A percentile compares a stretch with the other conserved stretches of the same genome.
These are phyloP conservation scores for Tenthredo mesomela DNA, from an alignment of 2,888 invertebrate genomes.

Conservation along the genomic window DNA sequence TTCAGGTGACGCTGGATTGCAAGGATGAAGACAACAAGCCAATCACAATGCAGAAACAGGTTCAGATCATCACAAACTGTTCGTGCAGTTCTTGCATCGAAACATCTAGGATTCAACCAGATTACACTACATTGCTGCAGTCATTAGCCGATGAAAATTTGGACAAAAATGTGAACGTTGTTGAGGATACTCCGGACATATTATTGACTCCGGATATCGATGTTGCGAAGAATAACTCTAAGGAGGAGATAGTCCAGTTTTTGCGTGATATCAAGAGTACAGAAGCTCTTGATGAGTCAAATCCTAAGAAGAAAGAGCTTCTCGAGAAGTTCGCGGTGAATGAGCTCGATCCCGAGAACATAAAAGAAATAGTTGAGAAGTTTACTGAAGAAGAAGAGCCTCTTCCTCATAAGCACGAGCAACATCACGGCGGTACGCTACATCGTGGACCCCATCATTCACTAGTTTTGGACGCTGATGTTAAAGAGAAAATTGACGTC, in stretches of 20 bases:
- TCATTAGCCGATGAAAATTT: slow-evolving; percentile 71
- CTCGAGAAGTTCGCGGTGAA: slow-evolving; percentile 64
- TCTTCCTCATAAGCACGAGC: not conserved
- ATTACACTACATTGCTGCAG: slow-evolving; percentile 73
- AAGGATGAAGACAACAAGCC: slow-evolving; percentile 79
- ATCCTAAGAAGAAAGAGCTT: slow-evolving; percentile 66
- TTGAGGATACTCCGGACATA: slow-evolving; percentile 75
- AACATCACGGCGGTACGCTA: slow-evolving; percentile 67
- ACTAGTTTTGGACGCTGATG: slow-evolving; percentile 72
- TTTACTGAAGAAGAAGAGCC: slow-evolving; percentile 63
- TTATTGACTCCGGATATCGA: slow-evolving; percentile 72
- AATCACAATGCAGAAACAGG: slow-evolving; percentile 80
- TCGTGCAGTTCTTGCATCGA: slow-evolving; percentile 83
- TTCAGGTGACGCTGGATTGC: slow-evolving; percentile 82
- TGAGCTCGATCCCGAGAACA: slow-evolving; percentile 69
- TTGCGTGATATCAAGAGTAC: slow-evolving; percentile 70
- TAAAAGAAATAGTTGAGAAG: slow-evolving; percentile 69
- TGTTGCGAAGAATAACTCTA: slow-evolving; percentile 72
- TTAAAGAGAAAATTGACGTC: slow-evolving; percentile 81
- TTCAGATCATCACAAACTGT: slow-evolving; percentile 85
- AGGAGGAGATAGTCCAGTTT: slow-evolving; percentile 78
- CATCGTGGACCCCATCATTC: slow-evolving; percentile 81
- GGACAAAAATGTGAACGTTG: slow-evolving; percentile 70
- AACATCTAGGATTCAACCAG: slow-evolving; percentile 73
- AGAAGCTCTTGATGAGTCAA: slow-evolving; percentile 71